A percentile compares a stretch with the other conserved stretches of the same genome.
These are phyloP conservation scores for Parnassius mnemosyne DNA, from an alignment of 2,888 invertebrate genomes.

Conservation along the genomic window DNA sequence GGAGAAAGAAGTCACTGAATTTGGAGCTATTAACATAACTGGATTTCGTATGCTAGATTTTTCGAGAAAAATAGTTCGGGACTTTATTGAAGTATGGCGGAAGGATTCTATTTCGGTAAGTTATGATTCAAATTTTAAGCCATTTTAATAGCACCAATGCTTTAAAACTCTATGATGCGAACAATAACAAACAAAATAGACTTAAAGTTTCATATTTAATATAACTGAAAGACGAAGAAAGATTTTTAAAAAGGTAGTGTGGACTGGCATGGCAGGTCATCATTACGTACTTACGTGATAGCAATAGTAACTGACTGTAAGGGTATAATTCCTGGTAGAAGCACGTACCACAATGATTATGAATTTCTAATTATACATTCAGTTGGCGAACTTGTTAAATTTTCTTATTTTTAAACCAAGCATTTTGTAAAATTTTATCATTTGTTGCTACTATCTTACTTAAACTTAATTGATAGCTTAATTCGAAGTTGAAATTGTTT, in stretches of 20 bases:
- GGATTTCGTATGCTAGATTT: slow-evolving; percentile 96
- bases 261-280: slow-evolving; percentile 31
- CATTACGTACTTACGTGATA: slow-evolving; percentile 55
- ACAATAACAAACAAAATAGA: too few species aligned
- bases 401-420: slow-evolving; percentile 23
- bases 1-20: slow-evolving; percentile 94
- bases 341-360: slow-evolving; percentile 50
- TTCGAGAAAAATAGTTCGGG: slow-evolving; percentile 87
- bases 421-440: slow-evolving; percentile 7
- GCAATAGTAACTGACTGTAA: slow-evolving; percentile 43
- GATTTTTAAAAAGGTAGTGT: too few species aligned
- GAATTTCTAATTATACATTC: slow-evolving; percentile 54
- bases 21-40: slow-evolving; percentile 97
- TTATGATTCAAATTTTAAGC: background rate
- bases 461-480: too few species aligned
- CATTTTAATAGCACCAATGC: background rate
- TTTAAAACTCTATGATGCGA: too few species aligned
- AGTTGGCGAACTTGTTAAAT: slow-evolving; percentile 39
- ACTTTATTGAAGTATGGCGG: slow-evolving; percentile 91
- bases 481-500: too few species aligned
- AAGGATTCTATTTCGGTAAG: slow-evolving; percentile 91
- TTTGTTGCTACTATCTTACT: too few species aligned
- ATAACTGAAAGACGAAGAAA: too few species aligned
- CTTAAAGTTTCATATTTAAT: too few species aligned
- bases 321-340: slow-evolving; percentile 38